Percentiles rank a stretch among this genome's conserved stretches.
phyloP scores from a whole-genome alignment of 2,797 vertebrate species.

The Amblyopsis hoosieri region DNA sequence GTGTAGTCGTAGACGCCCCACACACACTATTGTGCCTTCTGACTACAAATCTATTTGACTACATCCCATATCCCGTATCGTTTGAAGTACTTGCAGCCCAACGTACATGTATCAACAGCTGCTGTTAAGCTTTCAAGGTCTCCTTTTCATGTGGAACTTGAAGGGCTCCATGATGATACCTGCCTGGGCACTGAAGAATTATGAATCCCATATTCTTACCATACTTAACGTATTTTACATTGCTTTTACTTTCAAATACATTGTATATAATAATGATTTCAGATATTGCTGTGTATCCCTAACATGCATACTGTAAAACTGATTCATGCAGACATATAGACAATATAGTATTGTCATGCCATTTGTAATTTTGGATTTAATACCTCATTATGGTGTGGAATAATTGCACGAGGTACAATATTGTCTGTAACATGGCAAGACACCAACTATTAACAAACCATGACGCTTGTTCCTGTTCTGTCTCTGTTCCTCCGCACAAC shows the following conservation, averaged over 20 bases:
- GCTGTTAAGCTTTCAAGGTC: too few relatives aligned
- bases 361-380: background rate
- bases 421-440: slow-evolving; percentile 8
- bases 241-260: too few relatives aligned
- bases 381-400: background rate
- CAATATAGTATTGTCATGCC: background rate
- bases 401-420: background rate
- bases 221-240: too few relatives aligned
- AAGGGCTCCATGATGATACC: too few relatives aligned
- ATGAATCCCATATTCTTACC: background rate
- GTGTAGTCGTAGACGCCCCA: too few relatives aligned
- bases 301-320: background rate
- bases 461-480: slow-evolving; percentile 48
- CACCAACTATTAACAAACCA: slow-evolving; percentile 37
- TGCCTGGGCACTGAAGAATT: slow-evolving; percentile 13
- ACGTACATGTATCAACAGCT: too few relatives aligned
- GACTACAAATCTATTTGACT: too few relatives aligned
- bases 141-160: too few relatives aligned
- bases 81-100: too few relatives aligned
- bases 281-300: slow-evolving; percentile 1
- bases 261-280: slow-evolving; percentile 3
- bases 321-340: background rate
- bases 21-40: too few relatives aligned
- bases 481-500: slow-evolving; percentile 37
- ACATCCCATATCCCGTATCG: too few relatives aligned